Evolutionary conservation across 64 coral and sea anemone species (phyloP), one percentile per base, ranked within the genome.

Genomic region (Dendrophyllia cribrosa): DNA sequence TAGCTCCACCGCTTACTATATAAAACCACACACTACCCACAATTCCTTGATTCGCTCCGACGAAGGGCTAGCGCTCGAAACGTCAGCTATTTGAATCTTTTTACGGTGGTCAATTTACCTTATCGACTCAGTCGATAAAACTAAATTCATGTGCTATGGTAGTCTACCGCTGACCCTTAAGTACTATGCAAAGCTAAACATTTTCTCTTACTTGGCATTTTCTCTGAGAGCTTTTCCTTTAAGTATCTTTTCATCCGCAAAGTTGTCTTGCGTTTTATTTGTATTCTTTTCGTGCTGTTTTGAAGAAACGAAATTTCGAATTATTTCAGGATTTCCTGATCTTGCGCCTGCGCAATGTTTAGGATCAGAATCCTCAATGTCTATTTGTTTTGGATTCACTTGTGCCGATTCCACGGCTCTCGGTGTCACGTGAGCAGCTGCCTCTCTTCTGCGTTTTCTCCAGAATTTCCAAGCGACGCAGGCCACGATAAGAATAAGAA

Each of bases 251-350:
- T 74, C 89, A 45, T 91, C 89, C 74, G 51, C 24, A 61, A 25
- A 6, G 25, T 23, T 75, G 12, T 74, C 89, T 74, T 83, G 51
- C 43, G 68, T 91, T 91, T 72, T 86, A 78, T 92, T 92, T 20
- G 84, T 77, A 75, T 92, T 92, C 72, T 92, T 92, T 59, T 78
- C 69, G 53, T 60, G 80, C 13, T 61, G 71, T 45, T 72, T 83
- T 15, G 95, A 91, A 12, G 95, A 76, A 0, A 94, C 85, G 75
- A 97, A 97, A 62, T 97, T 97, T 83, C 93, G 90, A 67, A 97
- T 97, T 74, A 97, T 97, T 58, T 97, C 91, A 49, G 95, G 91
- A 71, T 83, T 83, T 64, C 80, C 80, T 49, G 80, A 83, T 67
- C 59, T 83, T 49, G 80, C 43, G 80, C 80, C 60, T 47, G 80